These are phyloP conservation scores for Labeo calbasu DNA, from an alignment of 2,797 vertebrate genomes.

Conservation along the genomic window DNA sequence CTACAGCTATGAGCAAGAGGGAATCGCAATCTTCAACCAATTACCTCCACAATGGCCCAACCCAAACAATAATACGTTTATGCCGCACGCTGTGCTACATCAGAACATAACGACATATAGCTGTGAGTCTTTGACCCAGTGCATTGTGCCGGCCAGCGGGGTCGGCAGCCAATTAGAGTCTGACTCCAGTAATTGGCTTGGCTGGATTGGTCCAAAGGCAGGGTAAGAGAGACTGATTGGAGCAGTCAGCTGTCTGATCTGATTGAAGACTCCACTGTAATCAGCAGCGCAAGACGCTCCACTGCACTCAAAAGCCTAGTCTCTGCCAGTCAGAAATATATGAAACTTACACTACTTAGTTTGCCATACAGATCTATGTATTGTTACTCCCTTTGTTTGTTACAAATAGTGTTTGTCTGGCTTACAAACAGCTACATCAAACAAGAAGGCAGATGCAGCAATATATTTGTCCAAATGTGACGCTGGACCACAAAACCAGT, in stretches of 20 bases:
- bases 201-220: constrained; percentile 35
- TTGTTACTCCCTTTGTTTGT: background rate
- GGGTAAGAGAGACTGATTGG: constrained; percentile 6
- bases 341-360: background rate
- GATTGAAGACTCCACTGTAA: constrained; percentile 31
- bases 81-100: background rate
- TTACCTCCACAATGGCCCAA: constrained; percentile 19
- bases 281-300: constrained; percentile 20
- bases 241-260: constrained; percentile 32
- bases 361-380: background rate
- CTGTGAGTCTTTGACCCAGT: constrained; percentile 39
- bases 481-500: no score
- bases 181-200: constrained; percentile 35
- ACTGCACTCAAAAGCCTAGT: background rate
- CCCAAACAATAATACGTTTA: constrained; percentile 26
- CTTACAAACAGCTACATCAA: background rate
- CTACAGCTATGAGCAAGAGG: constrained; percentile 2
- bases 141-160: constrained; percentile 31
- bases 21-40: constrained; percentile 16
- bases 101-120: background rate
- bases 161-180: constrained; percentile 46
- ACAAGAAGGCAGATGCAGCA: background rate
- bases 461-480: no score
- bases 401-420: background rate
- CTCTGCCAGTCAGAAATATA: background rate